A percentile compares a stretch with the other conserved stretches of the same genome.
These are phyloP conservation scores for Syndactyla subalaris DNA, from an alignment of 2,797 vertebrate species.

Conservation along the genomic window DNA sequence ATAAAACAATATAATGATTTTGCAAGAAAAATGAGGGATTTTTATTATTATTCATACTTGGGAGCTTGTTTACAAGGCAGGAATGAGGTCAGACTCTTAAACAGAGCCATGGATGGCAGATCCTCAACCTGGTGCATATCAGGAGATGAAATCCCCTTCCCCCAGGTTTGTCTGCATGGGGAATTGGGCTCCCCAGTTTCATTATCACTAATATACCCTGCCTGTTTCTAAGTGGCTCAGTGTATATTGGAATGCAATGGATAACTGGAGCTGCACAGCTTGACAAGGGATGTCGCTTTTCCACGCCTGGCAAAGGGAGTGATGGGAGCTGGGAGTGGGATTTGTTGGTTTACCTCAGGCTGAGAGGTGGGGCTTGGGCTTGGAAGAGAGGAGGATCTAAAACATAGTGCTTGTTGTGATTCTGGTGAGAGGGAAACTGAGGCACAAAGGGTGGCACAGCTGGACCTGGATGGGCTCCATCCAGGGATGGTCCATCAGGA, in stretches of 20 bases:
- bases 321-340: not conserved
- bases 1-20: conserved; percentile 64
- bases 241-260: not conserved
- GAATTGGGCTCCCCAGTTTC: conserved; percentile 55
- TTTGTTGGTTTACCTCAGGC: not conserved
- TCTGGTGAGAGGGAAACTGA: not conserved
- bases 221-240: not conserved
- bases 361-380: too few species aligned
- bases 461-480: accelerated
- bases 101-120: conserved; percentile 12
- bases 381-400: not conserved
- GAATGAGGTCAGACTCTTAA: conserved; percentile 42
- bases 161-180: not conserved
- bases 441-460: not conserved
- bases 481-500: not conserved
- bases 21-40: conserved; percentile 52
- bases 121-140: not conserved
- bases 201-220: conserved; percentile 39
- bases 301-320: accelerated
- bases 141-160: conserved; percentile 13
- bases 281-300: not conserved
- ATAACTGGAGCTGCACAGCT: not conserved
- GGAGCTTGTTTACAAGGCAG: conserved; percentile 31
- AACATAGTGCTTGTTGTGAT: not conserved
- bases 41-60: conserved; percentile 68